These are phyloP conservation scores for Bovichtus variegatus DNA, from an alignment of 2,797 vertebrate species.

Conservation along the genomic window DNA sequence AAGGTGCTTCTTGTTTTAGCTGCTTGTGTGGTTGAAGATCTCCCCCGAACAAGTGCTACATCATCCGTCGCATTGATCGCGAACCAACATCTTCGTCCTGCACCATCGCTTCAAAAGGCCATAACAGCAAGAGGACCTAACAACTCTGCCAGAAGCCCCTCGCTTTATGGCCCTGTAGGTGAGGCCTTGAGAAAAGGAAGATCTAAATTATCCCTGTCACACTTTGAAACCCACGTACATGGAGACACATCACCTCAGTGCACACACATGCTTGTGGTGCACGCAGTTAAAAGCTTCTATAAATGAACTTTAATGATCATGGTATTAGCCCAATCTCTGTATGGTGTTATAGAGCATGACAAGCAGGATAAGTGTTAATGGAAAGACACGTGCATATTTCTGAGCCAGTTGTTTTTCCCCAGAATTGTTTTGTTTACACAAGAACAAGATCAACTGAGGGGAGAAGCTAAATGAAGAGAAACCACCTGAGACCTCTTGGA, in stretches of 20 bases:
- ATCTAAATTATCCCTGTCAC: constrained; percentile 21
- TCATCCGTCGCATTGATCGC: not conserved
- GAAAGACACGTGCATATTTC: constrained; percentile 49
- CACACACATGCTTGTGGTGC: constrained; percentile 1
- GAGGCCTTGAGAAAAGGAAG: constrained; percentile 3
- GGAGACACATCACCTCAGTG: constrained; percentile 21
- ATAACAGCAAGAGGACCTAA: constrained; percentile 9
- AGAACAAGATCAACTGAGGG: constrained; percentile 58
- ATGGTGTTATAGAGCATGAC: constrained; percentile 29
- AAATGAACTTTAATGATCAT: constrained; percentile 45
- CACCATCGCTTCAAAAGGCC: constrained; percentile 6
- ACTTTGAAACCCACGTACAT: constrained; percentile 13
- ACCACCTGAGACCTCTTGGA: constrained; percentile 74
- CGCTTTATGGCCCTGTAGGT: not conserved
- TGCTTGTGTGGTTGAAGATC: constrained; percentile 16
- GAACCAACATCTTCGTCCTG: constrained; percentile 7
- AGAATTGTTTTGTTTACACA: constrained; percentile 72
- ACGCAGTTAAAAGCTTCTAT: constrained; percentile 25
- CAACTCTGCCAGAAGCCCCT: not conserved
- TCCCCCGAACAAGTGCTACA: constrained; percentile 14
- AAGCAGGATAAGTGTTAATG: constrained; percentile 45
- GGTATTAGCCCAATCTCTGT: constrained; percentile 23
- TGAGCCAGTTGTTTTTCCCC: constrained; percentile 33
- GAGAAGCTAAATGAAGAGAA: constrained; percentile 69
- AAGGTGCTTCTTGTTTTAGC: constrained; percentile 28